Evolutionary conservation across 2,888 invertebrate genomes (phyloP), one percentile per base, ranked within the genome.

Genomic region (Athetis lepigone): DNA sequence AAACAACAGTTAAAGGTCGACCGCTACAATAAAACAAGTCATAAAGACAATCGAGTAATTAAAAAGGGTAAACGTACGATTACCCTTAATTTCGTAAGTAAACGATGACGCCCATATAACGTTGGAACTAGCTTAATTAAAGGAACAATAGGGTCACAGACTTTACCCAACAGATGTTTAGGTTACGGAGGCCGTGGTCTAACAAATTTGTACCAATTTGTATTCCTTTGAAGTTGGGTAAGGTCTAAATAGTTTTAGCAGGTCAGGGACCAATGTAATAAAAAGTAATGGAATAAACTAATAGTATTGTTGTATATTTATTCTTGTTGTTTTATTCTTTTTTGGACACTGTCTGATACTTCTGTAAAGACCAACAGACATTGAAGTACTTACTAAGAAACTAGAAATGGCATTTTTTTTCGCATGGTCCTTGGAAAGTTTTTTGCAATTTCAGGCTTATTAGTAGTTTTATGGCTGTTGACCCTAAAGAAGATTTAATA

Each of bases 81-180:
- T 59, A 59, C 33, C n/a, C 33, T 18, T 23, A 56, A 56, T 60
- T 42, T 43, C n/a, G 21, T 55, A 21, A 8, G 23, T 42, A 50
- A 52, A 55, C 27, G 50, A 43, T 66, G 16, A 9, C 19, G n/a
- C 25, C 43, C 13, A n/a, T 16, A 27, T 51, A 23, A 29, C 42
- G 40, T 36, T 54, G 5, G 9, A 67, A 40, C 39, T 40, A 36
- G 62, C 18, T 69, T 51, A 62, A 74, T 74, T 74, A 62, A 40
- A 29, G 25, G 13, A 45, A 71, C 39, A 74, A 57, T 25, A 9
- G n/a, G 33, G 33, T 52, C 27, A 16, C 18, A 72, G 8, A 43
- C 39, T 72, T 59, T 6, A 7, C 36, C 18, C 23, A 39, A 49
- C 42, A 49, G n/a, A 50, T 72, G 21, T 43, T 72, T 52, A 5